Percentiles rank a stretch among this genome's conserved stretches.
Conservation (phyloP, 2,113 vertebrate genomes). For the Ictalurus furcatus region DNA sequence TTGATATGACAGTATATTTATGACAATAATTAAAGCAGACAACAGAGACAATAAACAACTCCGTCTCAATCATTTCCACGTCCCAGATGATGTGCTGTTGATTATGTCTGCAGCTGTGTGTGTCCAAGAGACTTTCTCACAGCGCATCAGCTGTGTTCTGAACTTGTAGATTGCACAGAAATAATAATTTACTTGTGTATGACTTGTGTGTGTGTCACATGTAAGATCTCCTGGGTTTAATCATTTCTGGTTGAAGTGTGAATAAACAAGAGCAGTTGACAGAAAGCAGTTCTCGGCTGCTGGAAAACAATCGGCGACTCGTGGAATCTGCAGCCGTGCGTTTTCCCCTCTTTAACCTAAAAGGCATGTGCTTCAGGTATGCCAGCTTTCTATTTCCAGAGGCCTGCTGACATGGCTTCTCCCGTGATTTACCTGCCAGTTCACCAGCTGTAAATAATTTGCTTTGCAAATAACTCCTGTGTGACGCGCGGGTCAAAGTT, state of each 20-base stretch:
- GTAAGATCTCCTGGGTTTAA: background rate
- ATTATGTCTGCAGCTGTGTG: conserved; percentile 11
- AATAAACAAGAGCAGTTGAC: conserved; percentile 1
- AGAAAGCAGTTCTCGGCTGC: conserved; percentile 11
- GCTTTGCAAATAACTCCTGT: conserved; percentile 66
- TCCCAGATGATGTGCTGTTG: conserved; percentile 13
- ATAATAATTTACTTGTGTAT: background rate
- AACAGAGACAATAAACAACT: background rate
- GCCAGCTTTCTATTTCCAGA: conserved; percentile 69
- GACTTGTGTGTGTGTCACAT: background rate
- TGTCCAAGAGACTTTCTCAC: background rate
- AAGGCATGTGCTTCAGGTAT: conserved; percentile 64
- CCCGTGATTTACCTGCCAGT: conserved; percentile 67
- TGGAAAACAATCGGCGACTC: conserved; percentile 43
- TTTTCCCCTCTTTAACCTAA: conserved; percentile 62
- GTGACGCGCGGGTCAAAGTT: conserved; percentile 54
- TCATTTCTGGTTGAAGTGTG: background rate
- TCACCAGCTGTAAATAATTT: conserved; percentile 61
- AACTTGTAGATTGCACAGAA: conserved; percentile 9
- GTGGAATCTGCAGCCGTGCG: conserved; percentile 50
- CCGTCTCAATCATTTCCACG: background rate
- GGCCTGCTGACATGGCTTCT: conserved; percentile 66
- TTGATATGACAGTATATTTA: background rate
- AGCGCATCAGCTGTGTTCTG: background rate
- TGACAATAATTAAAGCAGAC: conserved; percentile 3